Evolutionary conservation across 2,888 invertebrate species (phyloP), one percentile per base, ranked within the genome.

Genomic region (Thereva unica): DNA sequence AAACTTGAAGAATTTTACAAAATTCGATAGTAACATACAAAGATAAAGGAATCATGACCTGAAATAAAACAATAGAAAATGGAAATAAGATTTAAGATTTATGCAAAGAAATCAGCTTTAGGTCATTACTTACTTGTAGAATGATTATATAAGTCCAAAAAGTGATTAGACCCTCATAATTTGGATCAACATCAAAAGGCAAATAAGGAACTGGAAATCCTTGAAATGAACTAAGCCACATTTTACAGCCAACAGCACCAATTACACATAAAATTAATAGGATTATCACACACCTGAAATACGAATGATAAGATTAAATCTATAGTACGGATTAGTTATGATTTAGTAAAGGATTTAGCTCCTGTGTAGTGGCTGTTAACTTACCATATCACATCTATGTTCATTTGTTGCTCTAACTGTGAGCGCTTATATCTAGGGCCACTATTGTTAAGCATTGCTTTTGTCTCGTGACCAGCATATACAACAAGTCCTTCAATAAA

Each of bases 141-240:
- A 97, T 92, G 76, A 98, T 97, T 71, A 97, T 90, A 80, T 92
- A 97, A 2, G 95, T 96, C 91, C 94, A 95, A 83, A 97, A 97
- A 72, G 92, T 91, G 64, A 94, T 83, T 75, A 95, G 87, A 6
- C 92, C 92, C 78, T 93, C 92, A 76, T 85, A 85, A 37, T 85
- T 84, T 0, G 89, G 85, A 74, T 88, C 85, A 67, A 83, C 81
- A 4, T 84, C 82, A 69, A 83, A 82, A 4, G 88, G 86, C 68
- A 90, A 84, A 80, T 91, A 93, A 41, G 90, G 90, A 69, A 89
- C 83, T 53, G 82, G 82, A 69, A 85, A 82, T 66, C 83, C 80
- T 67, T 75, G 73, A 74, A 78, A 81, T 38, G 80, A 78, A 61
- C 75, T 75, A 71, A 93, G 83, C 95, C 95, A 96, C 71, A 95